phyloP scores from a whole-genome alignment of 2,797 vertebrate species.

The Echiichthys vipera region DNA sequence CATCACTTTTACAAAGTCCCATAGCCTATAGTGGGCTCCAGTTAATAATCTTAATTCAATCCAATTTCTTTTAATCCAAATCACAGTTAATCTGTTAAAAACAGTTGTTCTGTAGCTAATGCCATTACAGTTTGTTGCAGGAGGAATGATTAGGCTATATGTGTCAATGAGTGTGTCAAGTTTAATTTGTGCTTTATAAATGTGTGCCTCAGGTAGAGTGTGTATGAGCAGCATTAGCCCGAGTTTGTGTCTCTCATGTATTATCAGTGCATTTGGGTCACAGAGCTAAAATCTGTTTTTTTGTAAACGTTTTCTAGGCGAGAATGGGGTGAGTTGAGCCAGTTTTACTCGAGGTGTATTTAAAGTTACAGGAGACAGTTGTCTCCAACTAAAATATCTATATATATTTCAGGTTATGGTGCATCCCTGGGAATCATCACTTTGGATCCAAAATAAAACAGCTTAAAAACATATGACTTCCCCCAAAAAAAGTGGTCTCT shows the following conservation, averaged over 20 bases:
- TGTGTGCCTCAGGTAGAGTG: neutral
- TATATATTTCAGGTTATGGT: too few species aligned
- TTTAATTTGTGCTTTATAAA: neutral
- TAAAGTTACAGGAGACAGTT: too few species aligned
- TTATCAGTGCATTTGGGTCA: neutral
- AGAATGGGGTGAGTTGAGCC: too few species aligned
- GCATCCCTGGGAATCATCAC: too few species aligned
- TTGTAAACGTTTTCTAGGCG: too few species aligned
- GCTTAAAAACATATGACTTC: too few species aligned
- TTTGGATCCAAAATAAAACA: too few species aligned
- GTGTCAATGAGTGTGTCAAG: neutral
- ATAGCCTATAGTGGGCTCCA: neutral
- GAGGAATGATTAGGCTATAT: neutral
- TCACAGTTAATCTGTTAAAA: slow-evolving; percentile 2
- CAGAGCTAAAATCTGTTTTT: neutral
- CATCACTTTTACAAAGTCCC: neutral
- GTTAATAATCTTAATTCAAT: slow-evolving; percentile 8
- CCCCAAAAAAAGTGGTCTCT: too few species aligned
- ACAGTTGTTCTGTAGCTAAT: neutral
- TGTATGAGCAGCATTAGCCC: neutral
- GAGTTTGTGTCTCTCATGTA: neutral
- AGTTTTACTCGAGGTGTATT: too few species aligned
- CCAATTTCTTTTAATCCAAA: slow-evolving; percentile 6
- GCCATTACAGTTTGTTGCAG: neutral
- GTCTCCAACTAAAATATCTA: too few species aligned